These are phyloP conservation scores for Polypedilum vanderplanki DNA, from an alignment of 1,140 invertebrate species.

Conservation along the genomic window DNA sequence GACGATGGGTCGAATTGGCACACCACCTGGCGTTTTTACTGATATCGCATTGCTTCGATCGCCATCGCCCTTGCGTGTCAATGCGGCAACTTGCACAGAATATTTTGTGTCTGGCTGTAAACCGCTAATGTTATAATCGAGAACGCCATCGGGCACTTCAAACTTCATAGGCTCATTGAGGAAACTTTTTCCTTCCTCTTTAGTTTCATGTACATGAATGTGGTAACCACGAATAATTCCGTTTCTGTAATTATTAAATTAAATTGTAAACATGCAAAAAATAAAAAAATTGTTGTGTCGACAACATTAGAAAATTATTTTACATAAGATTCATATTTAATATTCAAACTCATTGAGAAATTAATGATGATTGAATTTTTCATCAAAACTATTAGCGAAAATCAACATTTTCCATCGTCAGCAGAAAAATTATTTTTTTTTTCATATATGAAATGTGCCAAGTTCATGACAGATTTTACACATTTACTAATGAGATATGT, in stretches of 20 bases:
- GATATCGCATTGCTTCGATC: constrained; percentile 72
- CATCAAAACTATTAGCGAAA: no score
- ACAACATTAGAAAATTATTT: neutral
- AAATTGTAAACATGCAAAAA: no score
- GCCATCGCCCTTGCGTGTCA: constrained; percentile 92
- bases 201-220: constrained; percentile 87
- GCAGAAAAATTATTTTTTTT: no score
- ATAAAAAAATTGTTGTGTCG: no score
- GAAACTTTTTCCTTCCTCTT: constrained; percentile 71
- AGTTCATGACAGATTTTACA: no score
- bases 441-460: no score
- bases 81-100: constrained; percentile 84
- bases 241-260: constrained; percentile 55
- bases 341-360: neutral
- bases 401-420: no score
- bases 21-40: constrained; percentile 86
- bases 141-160: constrained; percentile 71
- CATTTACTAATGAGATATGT: no score
- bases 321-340: neutral
- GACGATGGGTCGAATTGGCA: constrained; percentile 78
- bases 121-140: constrained; percentile 76
- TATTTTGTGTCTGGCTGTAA: constrained; percentile 91
- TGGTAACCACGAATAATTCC: constrained; percentile 96
- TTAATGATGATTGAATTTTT: neutral
- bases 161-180: constrained; percentile 77